phyloP scores from a whole-genome alignment of 2,888 invertebrate genomes.

The Sicus ferrugineus region DNA sequence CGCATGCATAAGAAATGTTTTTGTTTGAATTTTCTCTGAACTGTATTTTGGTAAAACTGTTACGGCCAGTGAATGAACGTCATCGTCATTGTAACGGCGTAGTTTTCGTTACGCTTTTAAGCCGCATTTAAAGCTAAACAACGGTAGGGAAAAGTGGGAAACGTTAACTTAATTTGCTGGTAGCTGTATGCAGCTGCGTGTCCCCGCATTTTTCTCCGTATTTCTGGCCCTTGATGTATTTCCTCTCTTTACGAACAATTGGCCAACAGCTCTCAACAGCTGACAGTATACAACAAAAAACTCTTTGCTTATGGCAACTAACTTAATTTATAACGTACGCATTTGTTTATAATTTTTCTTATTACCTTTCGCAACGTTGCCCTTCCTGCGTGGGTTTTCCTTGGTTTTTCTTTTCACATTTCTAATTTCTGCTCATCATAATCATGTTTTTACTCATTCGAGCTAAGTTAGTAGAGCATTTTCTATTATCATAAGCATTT shows the following conservation, averaged over 20 bases:
- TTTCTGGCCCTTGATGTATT: no score
- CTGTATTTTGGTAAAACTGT: neutral
- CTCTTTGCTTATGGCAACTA: neutral
- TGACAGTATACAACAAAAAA: neutral
- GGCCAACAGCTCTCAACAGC: no score
- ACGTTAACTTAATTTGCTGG: conserved; percentile 26
- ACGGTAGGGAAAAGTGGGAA: neutral
- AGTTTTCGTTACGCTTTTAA: conserved; percentile 13
- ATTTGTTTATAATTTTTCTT: neutral
- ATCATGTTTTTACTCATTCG: conserved; percentile 9
- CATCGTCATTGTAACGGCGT: neutral
- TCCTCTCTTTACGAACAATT: no score
- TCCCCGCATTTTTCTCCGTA: neutral
- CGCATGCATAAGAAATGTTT: no score
- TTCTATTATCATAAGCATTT: conserved; percentile 1
- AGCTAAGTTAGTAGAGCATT: conserved; percentile 8
- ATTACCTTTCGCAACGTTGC: neutral
- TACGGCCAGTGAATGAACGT: neutral
- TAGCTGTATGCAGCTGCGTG: neutral
- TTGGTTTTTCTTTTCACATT: neutral
- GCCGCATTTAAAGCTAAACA: neutral
- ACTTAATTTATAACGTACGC: neutral
- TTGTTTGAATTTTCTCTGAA: neutral
- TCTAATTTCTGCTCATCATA: neutral
- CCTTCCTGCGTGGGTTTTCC: neutral